phyloP scores from a whole-genome alignment of 2,888 invertebrate genomes.

The Ctenicera cuprea region DNA sequence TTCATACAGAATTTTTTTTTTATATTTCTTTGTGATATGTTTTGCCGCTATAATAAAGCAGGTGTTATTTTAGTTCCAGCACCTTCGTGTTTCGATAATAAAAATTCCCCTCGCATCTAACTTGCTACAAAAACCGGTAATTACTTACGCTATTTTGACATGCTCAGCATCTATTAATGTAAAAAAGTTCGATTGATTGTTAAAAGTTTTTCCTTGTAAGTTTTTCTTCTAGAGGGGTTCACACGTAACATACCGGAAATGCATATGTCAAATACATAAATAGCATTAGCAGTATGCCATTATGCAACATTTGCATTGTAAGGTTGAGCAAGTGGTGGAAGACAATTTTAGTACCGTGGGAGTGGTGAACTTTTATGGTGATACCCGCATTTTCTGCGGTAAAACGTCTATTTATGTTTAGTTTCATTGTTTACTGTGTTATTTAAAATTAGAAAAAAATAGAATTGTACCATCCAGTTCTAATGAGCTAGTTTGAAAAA shows the following conservation, averaged over 20 bases:
- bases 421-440: too few species aligned
- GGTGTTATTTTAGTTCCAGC: constrained; percentile 12
- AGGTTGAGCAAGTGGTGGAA: not conserved
- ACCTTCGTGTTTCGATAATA: constrained; percentile 1
- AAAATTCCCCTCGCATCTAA: constrained; percentile 13
- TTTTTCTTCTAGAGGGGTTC: not conserved
- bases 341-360: constrained; percentile 18
- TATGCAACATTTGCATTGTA: constrained; percentile 16
- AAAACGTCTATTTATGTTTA: not conserved
- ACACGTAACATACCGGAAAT: constrained; percentile 25
- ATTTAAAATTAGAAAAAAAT: too few species aligned
- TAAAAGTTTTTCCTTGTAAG: constrained; percentile 18
- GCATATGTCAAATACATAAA: constrained; percentile 21
- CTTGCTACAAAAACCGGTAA: constrained; percentile 11
- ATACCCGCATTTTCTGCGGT: not conserved
- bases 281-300: constrained; percentile 15
- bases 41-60: not conserved
- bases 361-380: not conserved
- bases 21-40: too few species aligned
- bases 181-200: not conserved
- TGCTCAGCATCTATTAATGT: constrained; percentile 3
- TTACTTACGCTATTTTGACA: constrained; percentile 8
- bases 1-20: too few species aligned
- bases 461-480: too few species aligned
- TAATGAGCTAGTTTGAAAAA: too few species aligned